phyloP scores from a whole-genome alignment of 92 coral and sea anemone species.

The Micromussa lordhowensis region DNA sequence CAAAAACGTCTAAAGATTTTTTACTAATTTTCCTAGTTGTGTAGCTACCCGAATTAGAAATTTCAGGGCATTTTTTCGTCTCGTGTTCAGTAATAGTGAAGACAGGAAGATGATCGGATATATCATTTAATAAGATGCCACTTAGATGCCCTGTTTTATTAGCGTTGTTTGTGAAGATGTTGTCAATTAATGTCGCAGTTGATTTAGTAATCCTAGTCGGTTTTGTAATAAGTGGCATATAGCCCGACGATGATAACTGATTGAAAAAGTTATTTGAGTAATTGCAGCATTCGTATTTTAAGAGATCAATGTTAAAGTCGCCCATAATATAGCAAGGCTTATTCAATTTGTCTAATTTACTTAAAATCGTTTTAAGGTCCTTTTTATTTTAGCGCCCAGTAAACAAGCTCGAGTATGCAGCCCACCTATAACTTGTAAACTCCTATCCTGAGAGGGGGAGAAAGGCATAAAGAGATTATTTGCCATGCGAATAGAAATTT shows the following conservation, averaged over 20 bases:
- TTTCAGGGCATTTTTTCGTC: no score
- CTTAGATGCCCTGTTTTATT: neutral
- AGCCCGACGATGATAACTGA: constrained; percentile 34
- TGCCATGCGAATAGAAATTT: no score
- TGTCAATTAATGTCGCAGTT: constrained; percentile 68
- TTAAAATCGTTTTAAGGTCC: no score
- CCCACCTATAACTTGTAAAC: no score
- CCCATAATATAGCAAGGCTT: constrained; percentile 49
- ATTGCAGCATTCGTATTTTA: constrained; percentile 30
- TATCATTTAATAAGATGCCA: constrained; percentile 48
- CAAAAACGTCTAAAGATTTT: no score
- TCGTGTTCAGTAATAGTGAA: neutral
- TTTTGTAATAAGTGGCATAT: constrained; percentile 52
- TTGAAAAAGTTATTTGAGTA: constrained; percentile 48
- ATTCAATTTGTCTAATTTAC: constrained; percentile 24
- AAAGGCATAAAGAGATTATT: no score
- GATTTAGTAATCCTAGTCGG: constrained; percentile 58
- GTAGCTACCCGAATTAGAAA: no score
- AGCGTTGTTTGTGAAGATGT: constrained; percentile 53
- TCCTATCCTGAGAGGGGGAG: no score
- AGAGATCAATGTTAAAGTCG: constrained; percentile 58
- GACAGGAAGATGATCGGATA: constrained; percentile 59
- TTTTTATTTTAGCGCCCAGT: no score
- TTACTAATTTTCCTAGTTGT: no score
- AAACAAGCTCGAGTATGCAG: no score